These are phyloP conservation scores for Antennarius maculatus DNA, from an alignment of 2,797 vertebrate species.

Conservation along the genomic window DNA sequence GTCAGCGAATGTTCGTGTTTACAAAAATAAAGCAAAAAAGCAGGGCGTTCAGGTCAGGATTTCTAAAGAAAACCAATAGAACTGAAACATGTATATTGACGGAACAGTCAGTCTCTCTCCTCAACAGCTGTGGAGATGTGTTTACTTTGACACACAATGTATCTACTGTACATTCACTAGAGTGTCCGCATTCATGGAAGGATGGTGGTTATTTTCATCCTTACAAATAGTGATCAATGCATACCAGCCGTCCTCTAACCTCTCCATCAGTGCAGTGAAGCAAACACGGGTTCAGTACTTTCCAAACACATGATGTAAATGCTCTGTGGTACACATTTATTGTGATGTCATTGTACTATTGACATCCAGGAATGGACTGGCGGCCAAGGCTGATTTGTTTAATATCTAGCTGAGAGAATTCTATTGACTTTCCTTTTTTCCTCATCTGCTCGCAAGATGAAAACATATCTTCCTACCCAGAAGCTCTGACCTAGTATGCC, in stretches of 20 bases:
- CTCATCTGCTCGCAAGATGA: constrained; percentile 75
- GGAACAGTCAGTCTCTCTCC: constrained; percentile 24
- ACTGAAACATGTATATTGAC: constrained; percentile 33
- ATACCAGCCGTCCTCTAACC: constrained; percentile 40
- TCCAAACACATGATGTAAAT: constrained; percentile 61
- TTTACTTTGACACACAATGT: constrained; percentile 4
- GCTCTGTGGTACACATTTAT: constrained; percentile 63
- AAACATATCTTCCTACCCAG: constrained; percentile 74
- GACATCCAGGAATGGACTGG: constrained; percentile 67
- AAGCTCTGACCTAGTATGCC: constrained; percentile 75
- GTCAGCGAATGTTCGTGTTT: constrained; percentile 65
- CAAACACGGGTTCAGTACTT: constrained; percentile 38
- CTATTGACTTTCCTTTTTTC: constrained; percentile 77
- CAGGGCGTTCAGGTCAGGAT: constrained; percentile 44
- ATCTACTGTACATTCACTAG: constrained; percentile 5
- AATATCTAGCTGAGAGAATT: constrained; percentile 76
- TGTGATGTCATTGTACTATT: constrained; percentile 74
- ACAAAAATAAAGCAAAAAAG: constrained; percentile 61
- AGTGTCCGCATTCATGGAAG: constrained; percentile 15
- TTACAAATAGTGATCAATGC: constrained; percentile 56
- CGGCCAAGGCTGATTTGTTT: constrained; percentile 77
- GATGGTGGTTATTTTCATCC: constrained; percentile 44
- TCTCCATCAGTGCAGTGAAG: constrained; percentile 48
- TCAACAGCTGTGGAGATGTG: constrained; percentile 13
- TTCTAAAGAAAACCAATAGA: constrained; percentile 35